Evolutionary conservation across 2,113 vertebrate species (phyloP).

Genomic region (Thamnaconus septentrionalis): DNA sequence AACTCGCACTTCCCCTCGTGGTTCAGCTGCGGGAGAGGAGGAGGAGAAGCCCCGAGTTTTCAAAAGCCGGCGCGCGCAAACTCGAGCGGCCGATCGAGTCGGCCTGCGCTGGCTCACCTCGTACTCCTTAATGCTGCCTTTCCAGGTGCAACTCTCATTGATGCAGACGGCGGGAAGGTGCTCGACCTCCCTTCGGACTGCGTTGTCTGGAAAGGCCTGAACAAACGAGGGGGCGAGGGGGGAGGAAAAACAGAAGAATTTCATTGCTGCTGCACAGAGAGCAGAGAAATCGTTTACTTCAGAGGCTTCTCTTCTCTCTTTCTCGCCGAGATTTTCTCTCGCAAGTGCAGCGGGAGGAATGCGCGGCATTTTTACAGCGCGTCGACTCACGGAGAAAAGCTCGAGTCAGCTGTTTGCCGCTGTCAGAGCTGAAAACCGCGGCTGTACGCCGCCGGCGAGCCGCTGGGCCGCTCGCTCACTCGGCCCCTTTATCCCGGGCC

Average conservation of each 20-base stretch:
- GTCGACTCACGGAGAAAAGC: constrained; percentile 2
- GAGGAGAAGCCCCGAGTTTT: background rate
- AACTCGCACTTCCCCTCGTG: constrained; percentile 82
- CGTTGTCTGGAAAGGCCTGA: constrained; percentile 96
- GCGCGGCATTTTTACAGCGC: background rate
- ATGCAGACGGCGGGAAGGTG: constrained; percentile 86
- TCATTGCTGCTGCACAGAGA: background rate
- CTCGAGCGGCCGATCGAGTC: background rate
- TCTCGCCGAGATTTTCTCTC: background rate
- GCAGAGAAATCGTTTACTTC: background rate
- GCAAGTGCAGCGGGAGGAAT: background rate
- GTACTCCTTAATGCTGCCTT: constrained; percentile 90
- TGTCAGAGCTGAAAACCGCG: background rate
- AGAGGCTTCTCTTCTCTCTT: background rate
- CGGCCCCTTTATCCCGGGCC: too few species aligned
- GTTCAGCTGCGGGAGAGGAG: constrained; percentile 52
- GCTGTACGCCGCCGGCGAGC: background rate
- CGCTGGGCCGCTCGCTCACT: too few species aligned
- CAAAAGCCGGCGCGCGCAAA: background rate
- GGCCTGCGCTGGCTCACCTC: constrained; percentile 79
- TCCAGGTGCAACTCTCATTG: constrained; percentile 87
- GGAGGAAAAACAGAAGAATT: background rate
- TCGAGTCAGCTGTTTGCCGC: background rate
- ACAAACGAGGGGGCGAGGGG: background rate
- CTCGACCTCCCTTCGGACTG: constrained; percentile 93